A percentile compares a stretch with the other conserved stretches of the same genome.
Conservation (phyloP, 1,140 invertebrate species). For the Drosophila repleta region DNA sequence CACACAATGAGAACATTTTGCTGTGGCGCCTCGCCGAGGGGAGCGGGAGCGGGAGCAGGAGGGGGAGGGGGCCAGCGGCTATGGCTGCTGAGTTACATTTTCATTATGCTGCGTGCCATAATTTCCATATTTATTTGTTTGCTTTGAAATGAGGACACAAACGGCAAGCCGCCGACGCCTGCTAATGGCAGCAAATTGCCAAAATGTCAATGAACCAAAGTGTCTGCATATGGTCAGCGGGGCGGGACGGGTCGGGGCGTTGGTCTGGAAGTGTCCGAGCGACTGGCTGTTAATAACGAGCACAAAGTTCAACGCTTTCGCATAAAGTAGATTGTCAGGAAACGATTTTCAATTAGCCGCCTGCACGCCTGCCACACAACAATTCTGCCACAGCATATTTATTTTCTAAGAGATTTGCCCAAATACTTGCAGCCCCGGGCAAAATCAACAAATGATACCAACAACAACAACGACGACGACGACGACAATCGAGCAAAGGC, state of each 20-base stretch:
- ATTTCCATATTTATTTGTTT: constrained; percentile 55
- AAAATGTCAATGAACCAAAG: constrained; percentile 76
- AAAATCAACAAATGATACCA: constrained; percentile 41
- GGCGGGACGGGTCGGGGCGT: too few species aligned
- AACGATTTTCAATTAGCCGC: constrained; percentile 60
- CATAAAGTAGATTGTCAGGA: constrained; percentile 44
- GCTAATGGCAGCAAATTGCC: constrained; percentile 74
- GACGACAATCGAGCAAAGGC: background rate
- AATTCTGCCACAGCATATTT: constrained; percentile 36
- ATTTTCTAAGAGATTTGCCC: constrained; percentile 41
- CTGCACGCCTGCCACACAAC: constrained; percentile 14
- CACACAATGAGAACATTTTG: background rate
- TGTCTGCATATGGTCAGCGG: constrained; percentile 56
- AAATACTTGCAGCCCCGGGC: constrained; percentile 26
- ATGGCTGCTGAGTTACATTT: constrained; percentile 56
- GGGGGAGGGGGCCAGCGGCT: background rate
- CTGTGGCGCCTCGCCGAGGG: constrained; percentile 16
- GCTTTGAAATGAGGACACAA: constrained; percentile 53
- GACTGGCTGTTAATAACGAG: constrained; percentile 47
- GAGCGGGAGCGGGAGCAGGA: background rate
- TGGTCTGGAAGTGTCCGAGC: background rate
- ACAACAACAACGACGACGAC: background rate
- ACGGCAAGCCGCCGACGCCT: constrained; percentile 35
- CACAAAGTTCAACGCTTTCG: constrained; percentile 65
- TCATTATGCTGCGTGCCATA: constrained; percentile 63